Conservation (phyloP, 2,888 invertebrate genomes). For the Cordilura impudica region DNA sequence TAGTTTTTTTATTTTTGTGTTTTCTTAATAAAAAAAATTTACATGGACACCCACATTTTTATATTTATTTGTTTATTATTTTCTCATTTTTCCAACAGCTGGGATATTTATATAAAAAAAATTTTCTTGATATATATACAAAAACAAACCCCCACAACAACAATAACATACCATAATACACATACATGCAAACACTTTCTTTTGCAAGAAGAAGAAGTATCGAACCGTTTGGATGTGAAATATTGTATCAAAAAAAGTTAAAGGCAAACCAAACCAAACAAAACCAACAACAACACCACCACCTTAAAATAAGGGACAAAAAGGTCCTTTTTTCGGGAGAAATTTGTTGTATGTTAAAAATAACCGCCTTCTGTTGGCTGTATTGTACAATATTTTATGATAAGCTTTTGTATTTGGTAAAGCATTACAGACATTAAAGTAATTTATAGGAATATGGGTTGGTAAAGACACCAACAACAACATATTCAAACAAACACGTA, state of each 20-base stretch:
- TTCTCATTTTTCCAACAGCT: constrained; percentile 25
- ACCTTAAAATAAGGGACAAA: background rate
- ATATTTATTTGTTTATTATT: background rate
- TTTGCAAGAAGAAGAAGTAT: background rate
- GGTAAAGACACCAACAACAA: background rate
- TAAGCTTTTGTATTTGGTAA: constrained; percentile 47
- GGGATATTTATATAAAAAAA: constrained; percentile 5
- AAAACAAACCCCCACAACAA: background rate
- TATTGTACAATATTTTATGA: background rate
- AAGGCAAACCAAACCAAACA: background rate
- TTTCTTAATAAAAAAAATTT: too few relatives aligned
- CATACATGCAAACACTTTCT: background rate
- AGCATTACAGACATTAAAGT: constrained; percentile 42
- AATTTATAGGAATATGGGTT: constrained; percentile 27
- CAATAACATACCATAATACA: background rate
- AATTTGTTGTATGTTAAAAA: constrained; percentile 14
- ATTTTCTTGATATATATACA: background rate
- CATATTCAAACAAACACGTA: too few relatives aligned
- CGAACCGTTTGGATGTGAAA: background rate
- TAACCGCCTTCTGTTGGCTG: constrained; percentile 38
- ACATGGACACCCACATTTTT: too few relatives aligned
- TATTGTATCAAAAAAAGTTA: background rate
- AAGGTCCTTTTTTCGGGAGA: constrained; percentile 12
- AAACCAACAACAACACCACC: background rate
- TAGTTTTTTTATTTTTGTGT: too few relatives aligned